Conservation (phyloP, 92 coral and sea anemone genomes). For the Scolanthus callimorphus region DNA sequence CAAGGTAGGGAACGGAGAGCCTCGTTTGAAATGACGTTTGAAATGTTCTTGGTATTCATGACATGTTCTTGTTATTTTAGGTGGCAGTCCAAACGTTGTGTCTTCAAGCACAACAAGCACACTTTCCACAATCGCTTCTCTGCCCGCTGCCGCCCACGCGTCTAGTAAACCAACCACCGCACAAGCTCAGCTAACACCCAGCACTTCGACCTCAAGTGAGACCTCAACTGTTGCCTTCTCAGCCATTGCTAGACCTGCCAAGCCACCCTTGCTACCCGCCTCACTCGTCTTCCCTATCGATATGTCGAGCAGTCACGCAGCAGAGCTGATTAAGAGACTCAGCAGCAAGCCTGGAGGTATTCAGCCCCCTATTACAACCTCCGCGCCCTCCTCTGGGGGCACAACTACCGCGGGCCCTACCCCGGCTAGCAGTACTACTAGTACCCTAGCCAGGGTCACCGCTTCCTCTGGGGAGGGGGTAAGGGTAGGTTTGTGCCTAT, state of each 20-base stretch:
- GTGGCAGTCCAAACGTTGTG: no score
- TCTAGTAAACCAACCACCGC: background rate
- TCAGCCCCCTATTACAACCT: background rate
- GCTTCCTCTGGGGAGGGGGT: no score
- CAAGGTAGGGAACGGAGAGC: no score
- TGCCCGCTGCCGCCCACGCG: background rate
- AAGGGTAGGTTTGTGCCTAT: no score
- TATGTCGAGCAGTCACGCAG: background rate
- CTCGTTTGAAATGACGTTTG: no score
- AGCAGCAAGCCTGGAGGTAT: background rate
- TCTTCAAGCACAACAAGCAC: no score
- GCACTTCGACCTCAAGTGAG: background rate
- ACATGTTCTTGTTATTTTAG: no score
- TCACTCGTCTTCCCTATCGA: background rate
- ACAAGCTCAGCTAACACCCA: background rate
- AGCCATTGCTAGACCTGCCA: background rate
- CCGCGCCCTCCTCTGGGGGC: background rate
- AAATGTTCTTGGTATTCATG: no score
- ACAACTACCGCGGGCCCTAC: background rate
- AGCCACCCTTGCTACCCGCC: background rate
- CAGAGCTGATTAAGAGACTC: constrained; percentile 1
- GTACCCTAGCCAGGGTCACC: no score
- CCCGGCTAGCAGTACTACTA: no score
- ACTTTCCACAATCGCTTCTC: background rate
- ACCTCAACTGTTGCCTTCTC: background rate